phyloP scores from a whole-genome alignment of 2,888 invertebrate species.

The Nycteola revayana region DNA sequence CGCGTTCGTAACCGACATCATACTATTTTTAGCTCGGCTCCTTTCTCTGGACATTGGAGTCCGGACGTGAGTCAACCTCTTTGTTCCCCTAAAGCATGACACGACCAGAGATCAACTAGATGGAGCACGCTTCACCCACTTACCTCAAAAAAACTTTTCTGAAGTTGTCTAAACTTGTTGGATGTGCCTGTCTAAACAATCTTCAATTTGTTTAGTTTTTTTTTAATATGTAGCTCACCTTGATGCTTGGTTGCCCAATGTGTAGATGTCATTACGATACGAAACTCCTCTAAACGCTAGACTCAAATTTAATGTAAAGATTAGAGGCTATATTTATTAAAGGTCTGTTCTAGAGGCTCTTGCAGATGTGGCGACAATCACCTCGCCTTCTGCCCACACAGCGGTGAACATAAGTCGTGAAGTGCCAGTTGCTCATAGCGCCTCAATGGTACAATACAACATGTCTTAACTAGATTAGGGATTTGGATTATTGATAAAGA shows the following conservation, averaged over 20 bases:
- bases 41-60: conserved; percentile 62
- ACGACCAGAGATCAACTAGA: conserved; percentile 30
- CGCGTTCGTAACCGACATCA: conserved; percentile 57
- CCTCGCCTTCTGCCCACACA: conserved; percentile 39
- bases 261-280: conserved; percentile 58
- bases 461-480: no score
- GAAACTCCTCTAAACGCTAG: conserved; percentile 49
- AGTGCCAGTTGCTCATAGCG: conserved; percentile 7
- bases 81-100: conserved; percentile 54
- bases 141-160: conserved; percentile 25
- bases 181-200: conserved; percentile 61
- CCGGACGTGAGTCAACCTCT: conserved; percentile 76
- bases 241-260: conserved; percentile 64
- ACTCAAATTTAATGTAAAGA: conserved; percentile 54
- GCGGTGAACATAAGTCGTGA: conserved; percentile 33
- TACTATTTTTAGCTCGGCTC: conserved; percentile 68
- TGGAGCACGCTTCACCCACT: conserved; percentile 39
- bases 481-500: no score
- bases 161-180: conserved; percentile 45
- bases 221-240: conserved; percentile 69
- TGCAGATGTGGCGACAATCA: conserved; percentile 43
- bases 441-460: not conserved
- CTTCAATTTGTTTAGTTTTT: conserved; percentile 61
- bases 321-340: conserved; percentile 37
- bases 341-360: conserved; percentile 33